These are phyloP conservation scores for Limulus polyphemus DNA, from an alignment of 2,888 invertebrate species.

Conservation along the genomic window DNA sequence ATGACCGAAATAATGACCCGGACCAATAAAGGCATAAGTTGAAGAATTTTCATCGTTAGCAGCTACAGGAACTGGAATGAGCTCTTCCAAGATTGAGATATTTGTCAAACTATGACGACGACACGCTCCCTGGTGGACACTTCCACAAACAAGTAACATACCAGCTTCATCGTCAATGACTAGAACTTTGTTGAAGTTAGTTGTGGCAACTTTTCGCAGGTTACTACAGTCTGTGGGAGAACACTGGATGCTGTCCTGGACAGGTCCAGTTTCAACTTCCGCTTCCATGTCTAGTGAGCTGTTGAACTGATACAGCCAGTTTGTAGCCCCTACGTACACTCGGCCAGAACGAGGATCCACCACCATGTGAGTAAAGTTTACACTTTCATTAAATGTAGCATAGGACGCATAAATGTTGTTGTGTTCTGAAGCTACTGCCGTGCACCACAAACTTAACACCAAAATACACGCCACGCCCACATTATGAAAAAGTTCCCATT, in stretches of 20 bases:
- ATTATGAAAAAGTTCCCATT: no score
- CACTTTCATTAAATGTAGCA: conserved; percentile 22
- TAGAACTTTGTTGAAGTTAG: conserved; percentile 83
- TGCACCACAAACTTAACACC: no score
- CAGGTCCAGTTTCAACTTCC: conserved; percentile 66
- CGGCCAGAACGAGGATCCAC: conserved; percentile 43
- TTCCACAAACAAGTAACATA: conserved; percentile 74
- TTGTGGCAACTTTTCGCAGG: conserved; percentile 49
- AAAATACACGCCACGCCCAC: no score
- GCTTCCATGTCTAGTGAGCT: conserved; percentile 55
- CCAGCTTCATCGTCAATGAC: conserved; percentile 67
- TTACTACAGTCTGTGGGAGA: conserved; percentile 67
- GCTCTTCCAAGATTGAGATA: conserved; percentile 59
- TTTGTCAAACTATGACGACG: conserved; percentile 67
- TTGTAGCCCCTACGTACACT: conserved; percentile 73
- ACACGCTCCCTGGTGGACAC: conserved; percentile 77
- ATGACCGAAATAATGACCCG: conserved; percentile 66
- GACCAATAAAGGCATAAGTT: conserved; percentile 83
- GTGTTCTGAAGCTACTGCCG: no score
- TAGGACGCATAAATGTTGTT: conserved; percentile 17
- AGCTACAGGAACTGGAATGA: conserved; percentile 68
- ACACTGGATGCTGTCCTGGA: conserved; percentile 74
- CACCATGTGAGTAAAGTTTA: conserved; percentile 39
- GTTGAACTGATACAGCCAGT: conserved; percentile 71
- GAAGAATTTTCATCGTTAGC: conserved; percentile 82